Conservation (phyloP, 1,140 invertebrate species). For the Dermatophagoides farinae region DNA sequence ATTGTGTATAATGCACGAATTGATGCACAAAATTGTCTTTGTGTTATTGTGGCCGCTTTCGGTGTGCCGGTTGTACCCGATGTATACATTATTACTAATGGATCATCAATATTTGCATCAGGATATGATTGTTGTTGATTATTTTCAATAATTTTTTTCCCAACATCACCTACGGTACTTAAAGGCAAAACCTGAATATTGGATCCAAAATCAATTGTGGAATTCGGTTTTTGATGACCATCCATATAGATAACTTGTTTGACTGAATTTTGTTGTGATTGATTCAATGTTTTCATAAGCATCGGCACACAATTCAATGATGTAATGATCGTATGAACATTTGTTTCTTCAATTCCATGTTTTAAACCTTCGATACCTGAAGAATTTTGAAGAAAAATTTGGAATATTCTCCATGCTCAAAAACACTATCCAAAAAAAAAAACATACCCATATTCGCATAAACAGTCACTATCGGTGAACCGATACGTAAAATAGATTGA, state of each 20-base stretch:
- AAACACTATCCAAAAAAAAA: conserved; percentile 58
- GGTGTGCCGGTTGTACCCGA: conserved; percentile 22
- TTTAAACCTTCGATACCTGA: conserved; percentile 49
- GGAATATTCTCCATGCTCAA: conserved; percentile 86
- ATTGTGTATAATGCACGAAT: conserved; percentile 67
- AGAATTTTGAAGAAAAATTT: conserved; percentile 42
- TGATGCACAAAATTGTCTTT: conserved; percentile 30
- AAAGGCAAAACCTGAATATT: conserved; percentile 10
- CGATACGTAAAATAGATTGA: conserved; percentile 26
- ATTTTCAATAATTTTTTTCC: neutral
- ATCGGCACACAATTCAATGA: no score
- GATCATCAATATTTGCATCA: conserved; percentile 21
- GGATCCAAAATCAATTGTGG: no score
- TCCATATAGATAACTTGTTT: conserved; percentile 13
- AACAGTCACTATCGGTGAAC: conserved; percentile 23
- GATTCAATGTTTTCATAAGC: neutral
- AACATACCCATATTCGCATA: neutral
- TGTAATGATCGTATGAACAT: conserved; percentile 29
- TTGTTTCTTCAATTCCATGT: conserved; percentile 37
- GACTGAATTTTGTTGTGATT: neutral
- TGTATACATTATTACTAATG: conserved; percentile 23
- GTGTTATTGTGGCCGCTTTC: conserved; percentile 21
- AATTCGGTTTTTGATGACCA: conserved; percentile 3
- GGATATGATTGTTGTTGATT: no score
- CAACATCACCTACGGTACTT: neutral